phyloP scores from a whole-genome alignment of 2,113 vertebrate species.

The Crotalus tigris region DNA sequence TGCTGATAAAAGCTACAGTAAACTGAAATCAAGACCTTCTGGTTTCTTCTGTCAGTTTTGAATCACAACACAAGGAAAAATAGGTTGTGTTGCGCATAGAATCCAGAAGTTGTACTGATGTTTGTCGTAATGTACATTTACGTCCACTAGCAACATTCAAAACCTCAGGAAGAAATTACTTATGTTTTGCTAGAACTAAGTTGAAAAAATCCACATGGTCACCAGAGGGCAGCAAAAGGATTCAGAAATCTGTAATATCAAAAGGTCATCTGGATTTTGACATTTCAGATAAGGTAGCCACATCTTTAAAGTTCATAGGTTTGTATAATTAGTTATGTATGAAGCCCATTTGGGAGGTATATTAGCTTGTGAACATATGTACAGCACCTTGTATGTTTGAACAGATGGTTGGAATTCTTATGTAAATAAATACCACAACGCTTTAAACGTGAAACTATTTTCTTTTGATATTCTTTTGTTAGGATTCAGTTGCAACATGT shows the following conservation, averaged over 20 bases:
- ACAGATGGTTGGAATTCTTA: not conserved
- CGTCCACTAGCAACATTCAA: not conserved
- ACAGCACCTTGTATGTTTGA: not conserved
- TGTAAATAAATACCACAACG: slow-evolving; percentile 18
- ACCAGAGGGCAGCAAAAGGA: not conserved
- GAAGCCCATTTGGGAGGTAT: not conserved
- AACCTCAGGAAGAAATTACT: slow-evolving; percentile 14
- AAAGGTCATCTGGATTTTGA: not conserved
- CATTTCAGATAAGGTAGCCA: not conserved
- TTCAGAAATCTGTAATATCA: not conserved
- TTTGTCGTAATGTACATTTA: not conserved
- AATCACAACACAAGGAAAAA: not conserved
- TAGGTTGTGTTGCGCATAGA: not conserved
- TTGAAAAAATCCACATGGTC: not conserved
- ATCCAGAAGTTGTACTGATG: not conserved
- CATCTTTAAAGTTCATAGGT: slow-evolving; percentile 17
- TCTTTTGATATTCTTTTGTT: not conserved
- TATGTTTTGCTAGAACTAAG: not conserved
- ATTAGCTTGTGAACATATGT: not conserved
- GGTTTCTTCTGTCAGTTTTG: slow-evolving; percentile 10
- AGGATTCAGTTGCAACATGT: slow-evolving; percentile 22
- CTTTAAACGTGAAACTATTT: slow-evolving; percentile 29
- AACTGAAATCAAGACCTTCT: slow-evolving; percentile 30
- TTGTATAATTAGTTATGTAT: slow-evolving; percentile 31
- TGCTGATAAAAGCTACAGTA: slow-evolving; percentile 43